phyloP scores from a whole-genome alignment of 64 coral and sea anemone species.

The Porites australiensis region DNA sequence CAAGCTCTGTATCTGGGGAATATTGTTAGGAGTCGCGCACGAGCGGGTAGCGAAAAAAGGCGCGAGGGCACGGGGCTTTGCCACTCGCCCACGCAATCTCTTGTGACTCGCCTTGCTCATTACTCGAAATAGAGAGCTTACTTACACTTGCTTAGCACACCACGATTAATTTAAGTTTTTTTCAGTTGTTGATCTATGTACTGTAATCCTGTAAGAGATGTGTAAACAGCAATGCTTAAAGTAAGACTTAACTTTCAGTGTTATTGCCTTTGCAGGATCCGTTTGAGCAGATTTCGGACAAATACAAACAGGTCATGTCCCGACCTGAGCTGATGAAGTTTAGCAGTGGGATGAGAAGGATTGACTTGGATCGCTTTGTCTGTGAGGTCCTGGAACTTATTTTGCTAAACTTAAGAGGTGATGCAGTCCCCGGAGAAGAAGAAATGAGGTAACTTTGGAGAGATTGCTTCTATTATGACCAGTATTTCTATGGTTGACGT shows the following conservation, averaged over 20 bases:
- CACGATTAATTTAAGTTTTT: too few relatives aligned
- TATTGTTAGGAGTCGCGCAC: too few relatives aligned
- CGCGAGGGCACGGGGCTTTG: too few relatives aligned
- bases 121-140: too few relatives aligned
- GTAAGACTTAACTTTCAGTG: background rate
- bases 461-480: background rate
- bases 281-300: constrained; percentile 40
- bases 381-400: constrained; percentile 56
- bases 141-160: too few relatives aligned
- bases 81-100: too few relatives aligned
- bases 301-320: constrained; percentile 41
- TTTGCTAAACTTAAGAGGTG: constrained; percentile 18
- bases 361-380: constrained; percentile 50
- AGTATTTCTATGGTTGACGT: too few relatives aligned
- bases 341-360: constrained; percentile 1
- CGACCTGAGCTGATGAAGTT: background rate
- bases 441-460: constrained; percentile 38
- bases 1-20: too few relatives aligned
- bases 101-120: too few relatives aligned
- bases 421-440: background rate
- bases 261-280: constrained; percentile 37
- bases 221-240: background rate
- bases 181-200: too few relatives aligned
- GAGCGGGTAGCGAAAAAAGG: too few relatives aligned
- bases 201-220: background rate